Base-by-base conservation (phyloP, 2,888 invertebrate genomes). In the Conchocele bisecta region DNA sequence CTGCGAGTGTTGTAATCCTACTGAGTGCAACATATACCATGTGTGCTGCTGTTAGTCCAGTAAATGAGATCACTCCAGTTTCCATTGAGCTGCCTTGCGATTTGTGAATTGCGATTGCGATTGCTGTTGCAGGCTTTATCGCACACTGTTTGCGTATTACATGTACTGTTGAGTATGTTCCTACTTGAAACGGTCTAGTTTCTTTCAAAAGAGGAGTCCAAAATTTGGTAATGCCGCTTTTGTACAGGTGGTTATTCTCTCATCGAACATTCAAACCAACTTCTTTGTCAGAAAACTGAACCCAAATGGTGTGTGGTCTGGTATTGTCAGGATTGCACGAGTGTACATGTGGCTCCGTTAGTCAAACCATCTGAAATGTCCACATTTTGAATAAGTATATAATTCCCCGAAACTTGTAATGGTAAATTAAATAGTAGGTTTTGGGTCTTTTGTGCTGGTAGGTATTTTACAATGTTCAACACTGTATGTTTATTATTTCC, bases 191-290 rank as follows among this genome's bases (percentile, higher is more conserved):
- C 33, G 57, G 33, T 17, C 28, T 57, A 4, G 50, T 17, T 7
- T 35, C 57, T 31, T 29, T 50, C 20, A 58, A 29, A 17, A 65
- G 48, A 2, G 65, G 65, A 15, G 65, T 65, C 57, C 65, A 65
- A 22, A 29, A 39, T 24, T 41, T 50, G 51, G 50, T 4, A n/a
- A 65, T 58, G 0, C 26, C n/a, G n/a, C n/a, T n/a, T n/a, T n/a
- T n/a, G n/a, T n/a, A 57, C 24, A 58, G 13, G 37, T 58, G 50
- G 22, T 7, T 31, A 20, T 58, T 26, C 26, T 57, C 35, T 0
- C 24, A 2, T 39, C 65, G 26, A 1, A 42, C 33, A 1, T 17
- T 7, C 2, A 33, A 9, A 17, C 65, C 65, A 20, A 58, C 44
- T n/a, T 65, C 50, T 22, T 6, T 1, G 3, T 57, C 48, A 1